Conservation (phyloP, 2,888 invertebrate genomes). For the Lasioglossum leucozonium region DNA sequence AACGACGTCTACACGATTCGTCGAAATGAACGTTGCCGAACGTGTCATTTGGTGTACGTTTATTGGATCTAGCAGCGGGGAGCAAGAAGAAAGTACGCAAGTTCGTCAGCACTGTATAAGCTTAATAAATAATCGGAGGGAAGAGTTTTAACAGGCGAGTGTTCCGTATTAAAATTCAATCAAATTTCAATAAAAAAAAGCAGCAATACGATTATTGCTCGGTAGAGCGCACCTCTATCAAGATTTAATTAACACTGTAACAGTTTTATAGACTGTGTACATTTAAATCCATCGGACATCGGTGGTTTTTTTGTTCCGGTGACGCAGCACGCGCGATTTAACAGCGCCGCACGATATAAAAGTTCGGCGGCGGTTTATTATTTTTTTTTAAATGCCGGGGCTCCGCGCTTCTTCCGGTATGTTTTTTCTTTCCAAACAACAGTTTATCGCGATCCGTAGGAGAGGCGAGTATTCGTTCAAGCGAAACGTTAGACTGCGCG, state of each 20-base stretch:
- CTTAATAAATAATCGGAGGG: no score
- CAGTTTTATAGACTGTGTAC: no score
- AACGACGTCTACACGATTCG: no score
- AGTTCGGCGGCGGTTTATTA: neutral
- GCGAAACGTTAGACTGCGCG: conserved; percentile 36
- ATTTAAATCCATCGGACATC: neutral
- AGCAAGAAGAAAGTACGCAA: no score
- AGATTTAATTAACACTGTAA: no score
- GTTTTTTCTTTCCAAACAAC: conserved; percentile 5
- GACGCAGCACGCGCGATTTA: neutral
- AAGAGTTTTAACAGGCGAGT: no score
- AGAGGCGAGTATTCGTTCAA: conserved; percentile 45
- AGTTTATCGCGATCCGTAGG: conserved; percentile 13
- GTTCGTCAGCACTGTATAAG: no score
- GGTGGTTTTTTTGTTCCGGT: neutral
- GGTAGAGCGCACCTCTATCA: neutral
- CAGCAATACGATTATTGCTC: neutral
- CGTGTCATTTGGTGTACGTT: neutral
- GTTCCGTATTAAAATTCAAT: neutral
- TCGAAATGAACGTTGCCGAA: neutral
- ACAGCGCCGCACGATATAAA: neutral
- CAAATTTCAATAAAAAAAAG: no score
- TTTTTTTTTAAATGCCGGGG: neutral
- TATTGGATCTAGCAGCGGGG: no score
- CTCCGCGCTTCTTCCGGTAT: neutral